Conservation (phyloP, 2,888 invertebrate species). For the Ectemnius continuus region DNA sequence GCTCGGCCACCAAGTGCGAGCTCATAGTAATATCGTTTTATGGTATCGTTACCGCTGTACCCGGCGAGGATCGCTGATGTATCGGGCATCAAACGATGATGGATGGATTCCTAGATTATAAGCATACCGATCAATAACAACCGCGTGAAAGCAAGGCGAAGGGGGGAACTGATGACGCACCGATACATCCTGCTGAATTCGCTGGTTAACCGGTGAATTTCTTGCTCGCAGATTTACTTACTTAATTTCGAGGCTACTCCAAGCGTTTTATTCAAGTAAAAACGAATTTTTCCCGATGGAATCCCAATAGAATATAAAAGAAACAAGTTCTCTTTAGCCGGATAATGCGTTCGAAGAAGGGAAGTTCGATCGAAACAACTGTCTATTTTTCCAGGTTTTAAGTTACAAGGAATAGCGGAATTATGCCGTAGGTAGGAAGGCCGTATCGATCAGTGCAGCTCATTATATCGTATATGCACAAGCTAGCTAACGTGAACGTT, state of each 20-base stretch:
- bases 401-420: too few species aligned
- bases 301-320: too few species aligned
- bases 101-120: constrained; percentile 50
- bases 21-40: constrained; percentile 20
- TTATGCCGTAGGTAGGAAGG: too few species aligned
- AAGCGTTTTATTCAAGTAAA: too few species aligned
- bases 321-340: too few species aligned
- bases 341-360: too few species aligned
- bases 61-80: constrained; percentile 35
- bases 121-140: constrained; percentile 40
- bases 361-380: too few species aligned
- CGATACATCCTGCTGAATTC: neutral
- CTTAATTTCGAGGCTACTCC: neutral
- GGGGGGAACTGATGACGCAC: neutral
- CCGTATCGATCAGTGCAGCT: too few species aligned
- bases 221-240: neutral
- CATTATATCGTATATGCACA: too few species aligned
- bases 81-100: constrained; percentile 45
- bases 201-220: neutral
- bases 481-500: too few species aligned
- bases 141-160: neutral
- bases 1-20: constrained; percentile 14
- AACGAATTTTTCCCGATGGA: too few species aligned
- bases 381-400: too few species aligned
- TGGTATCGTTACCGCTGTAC: constrained; percentile 31